These are phyloP conservation scores for Macropodus opercularis DNA, from an alignment of 2,797 vertebrate species.

Conservation along the genomic window DNA sequence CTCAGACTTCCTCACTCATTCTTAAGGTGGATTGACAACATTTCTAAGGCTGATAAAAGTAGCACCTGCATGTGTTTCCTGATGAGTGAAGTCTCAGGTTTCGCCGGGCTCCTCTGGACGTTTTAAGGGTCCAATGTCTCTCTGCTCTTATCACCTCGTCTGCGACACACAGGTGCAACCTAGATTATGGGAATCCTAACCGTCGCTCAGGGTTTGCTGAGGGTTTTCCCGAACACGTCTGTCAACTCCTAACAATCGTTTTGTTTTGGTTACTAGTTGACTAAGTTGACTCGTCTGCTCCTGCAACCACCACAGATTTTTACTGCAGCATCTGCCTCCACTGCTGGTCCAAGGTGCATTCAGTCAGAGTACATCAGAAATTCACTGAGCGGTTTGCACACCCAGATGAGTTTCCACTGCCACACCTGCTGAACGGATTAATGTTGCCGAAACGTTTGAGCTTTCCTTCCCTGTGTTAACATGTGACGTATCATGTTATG, in stretches of 20 bases:
- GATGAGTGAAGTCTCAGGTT: conserved; percentile 8
- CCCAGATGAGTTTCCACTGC: too few relatives aligned
- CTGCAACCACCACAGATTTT: too few relatives aligned
- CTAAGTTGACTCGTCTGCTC: background rate
- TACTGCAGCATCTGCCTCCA: background rate
- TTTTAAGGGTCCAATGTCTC: conserved; percentile 51
- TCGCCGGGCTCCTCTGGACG: conserved; percentile 18
- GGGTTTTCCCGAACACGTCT: conserved; percentile 80
- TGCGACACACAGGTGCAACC: conserved; percentile 76
- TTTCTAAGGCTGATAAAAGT: background rate
- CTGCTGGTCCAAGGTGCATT: too few relatives aligned
- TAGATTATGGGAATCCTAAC: conserved; percentile 69
- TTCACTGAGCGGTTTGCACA: too few relatives aligned
- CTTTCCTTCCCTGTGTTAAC: too few relatives aligned
- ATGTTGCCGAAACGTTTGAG: too few relatives aligned
- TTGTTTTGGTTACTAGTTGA: conserved; percentile 13
- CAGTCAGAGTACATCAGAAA: too few relatives aligned
- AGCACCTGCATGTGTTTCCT: background rate
- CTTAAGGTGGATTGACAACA: background rate
- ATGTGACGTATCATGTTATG: too few relatives aligned
- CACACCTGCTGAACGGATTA: too few relatives aligned
- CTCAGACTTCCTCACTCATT: background rate
- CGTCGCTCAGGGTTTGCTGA: conserved; percentile 49
- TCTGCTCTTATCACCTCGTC: conserved; percentile 60
- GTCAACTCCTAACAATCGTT: conserved; percentile 34